Evolutionary conservation across 2,888 invertebrate species (phyloP), one percentile per base, ranked within the genome.

Genomic region (Neoascia interrupta): DNA sequence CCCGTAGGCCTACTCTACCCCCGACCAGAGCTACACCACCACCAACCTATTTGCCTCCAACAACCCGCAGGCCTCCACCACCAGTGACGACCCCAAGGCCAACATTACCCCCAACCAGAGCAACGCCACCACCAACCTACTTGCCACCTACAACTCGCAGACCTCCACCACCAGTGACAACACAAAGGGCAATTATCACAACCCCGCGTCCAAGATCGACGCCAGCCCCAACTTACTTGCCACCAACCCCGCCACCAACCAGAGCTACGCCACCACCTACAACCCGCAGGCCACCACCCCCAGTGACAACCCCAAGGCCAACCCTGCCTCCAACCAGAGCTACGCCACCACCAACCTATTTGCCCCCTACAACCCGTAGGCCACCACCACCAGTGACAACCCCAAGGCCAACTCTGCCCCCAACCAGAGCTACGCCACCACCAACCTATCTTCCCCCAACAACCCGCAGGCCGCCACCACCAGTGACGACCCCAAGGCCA

Each of bases 341-440:
- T 19, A 39, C 61, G 10, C 54, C 37, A 8, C 31, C 31, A 10
- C 66, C 51, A 15, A 51, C 49, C 15, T 47, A 51, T 34, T 69
- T 70, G 1, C 68, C 82, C 26, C 53, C 64, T 3, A 70, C 82
- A 13, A 68, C 81, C 11, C 49, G 82, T 5, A 61, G 53, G 23
- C 61, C 80, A 1, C 74, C 81, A 18, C 81, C 83, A 6, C 80
- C 83, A 81, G n/a, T 21, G 0, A 53, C 37, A 13, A 53, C 53
- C 15, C 53, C 23, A 10, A 36, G 15, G 3, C 36, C 36, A 11
- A 11, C 34, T n/a, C n/a, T n/a, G n/a, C n/a, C n/a, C n/a, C n/a
- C n/a, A n/a, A n/a, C n/a, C n/a, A n/a, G n/a, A 21, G 0, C 28
- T 26, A 11, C 26, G 8, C 43, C 49, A 11, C 58, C 58, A 19